Evolutionary conservation across 2,888 invertebrate genomes (phyloP).

Genomic region (Microdon myrmicae): DNA sequence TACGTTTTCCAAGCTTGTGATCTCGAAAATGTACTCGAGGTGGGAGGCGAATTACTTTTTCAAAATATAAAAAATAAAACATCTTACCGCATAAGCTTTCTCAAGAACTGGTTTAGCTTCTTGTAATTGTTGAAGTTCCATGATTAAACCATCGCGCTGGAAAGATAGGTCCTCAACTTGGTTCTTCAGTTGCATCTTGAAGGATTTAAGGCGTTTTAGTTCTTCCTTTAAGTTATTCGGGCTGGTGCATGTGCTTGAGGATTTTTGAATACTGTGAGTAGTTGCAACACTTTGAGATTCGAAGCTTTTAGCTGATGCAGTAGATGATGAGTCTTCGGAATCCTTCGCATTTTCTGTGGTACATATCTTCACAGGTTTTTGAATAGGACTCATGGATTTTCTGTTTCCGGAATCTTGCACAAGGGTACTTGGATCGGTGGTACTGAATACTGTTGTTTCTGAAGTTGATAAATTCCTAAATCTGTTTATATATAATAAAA

Average conservation of each 20-base stretch:
- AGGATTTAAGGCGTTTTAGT: slow-evolving; percentile 64
- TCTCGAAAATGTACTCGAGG: no score
- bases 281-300: slow-evolving; percentile 64
- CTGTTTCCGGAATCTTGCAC: slow-evolving; percentile 17
- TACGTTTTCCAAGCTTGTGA: no score
- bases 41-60: no score
- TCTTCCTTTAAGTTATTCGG: slow-evolving; percentile 64
- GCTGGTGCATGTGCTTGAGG: slow-evolving; percentile 57
- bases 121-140: slow-evolving; percentile 67
- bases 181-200: slow-evolving; percentile 65
- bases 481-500: slow-evolving; percentile 11
- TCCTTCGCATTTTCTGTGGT: slow-evolving; percentile 55
- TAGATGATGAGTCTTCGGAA: slow-evolving; percentile 62
- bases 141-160: slow-evolving; percentile 66
- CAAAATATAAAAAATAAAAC: not conserved
- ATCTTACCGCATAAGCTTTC: slow-evolving; percentile 66
- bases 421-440: slow-evolving; percentile 52
- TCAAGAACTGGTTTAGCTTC: slow-evolving; percentile 66
- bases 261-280: slow-evolving; percentile 59
- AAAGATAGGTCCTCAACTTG: slow-evolving; percentile 65
- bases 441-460: slow-evolving; percentile 65
- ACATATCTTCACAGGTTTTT: slow-evolving; percentile 55
- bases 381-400: slow-evolving; percentile 60
- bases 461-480: slow-evolving; percentile 61
- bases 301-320: slow-evolving; percentile 64